Evolutionary conservation across 1,140 invertebrate species (phyloP).

Genomic region (Anagrus nilaparvatae): DNA sequence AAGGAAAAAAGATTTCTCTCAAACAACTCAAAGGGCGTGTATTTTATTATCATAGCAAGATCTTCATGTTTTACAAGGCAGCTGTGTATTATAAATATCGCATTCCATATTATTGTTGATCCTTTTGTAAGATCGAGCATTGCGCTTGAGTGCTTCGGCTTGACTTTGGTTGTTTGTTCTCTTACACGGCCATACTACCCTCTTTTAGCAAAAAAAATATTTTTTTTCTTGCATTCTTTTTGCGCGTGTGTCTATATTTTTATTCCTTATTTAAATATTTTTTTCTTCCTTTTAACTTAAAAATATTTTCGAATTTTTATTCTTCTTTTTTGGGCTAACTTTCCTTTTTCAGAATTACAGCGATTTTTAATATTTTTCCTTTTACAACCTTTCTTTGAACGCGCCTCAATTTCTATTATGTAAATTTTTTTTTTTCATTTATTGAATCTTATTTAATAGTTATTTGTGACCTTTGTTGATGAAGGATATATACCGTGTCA

Average conservation of each 20-base stretch:
- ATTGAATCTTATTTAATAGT: too few relatives aligned
- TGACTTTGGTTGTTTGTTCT: conserved; percentile 32
- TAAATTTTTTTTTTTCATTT: too few relatives aligned
- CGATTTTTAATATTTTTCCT: conserved; percentile 29
- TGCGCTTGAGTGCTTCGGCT: conserved; percentile 23
- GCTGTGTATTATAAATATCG: conserved; percentile 38
- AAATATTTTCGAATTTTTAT: too few relatives aligned
- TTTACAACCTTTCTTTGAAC: too few relatives aligned
- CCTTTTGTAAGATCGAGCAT: conserved; percentile 28
- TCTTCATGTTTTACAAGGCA: conserved; percentile 41
- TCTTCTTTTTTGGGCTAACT: conserved; percentile 32
- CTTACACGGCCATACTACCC: conserved; percentile 18
- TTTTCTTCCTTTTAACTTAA: not conserved
- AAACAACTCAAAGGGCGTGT: conserved; percentile 23
- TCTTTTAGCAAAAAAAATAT: conserved; percentile 12
- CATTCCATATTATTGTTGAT: conserved; percentile 34
- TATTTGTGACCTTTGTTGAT: too few relatives aligned
- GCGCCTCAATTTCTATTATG: too few relatives aligned
- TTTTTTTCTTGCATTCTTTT: not conserved
- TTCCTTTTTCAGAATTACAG: conserved; percentile 28
- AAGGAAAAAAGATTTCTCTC: too few relatives aligned
- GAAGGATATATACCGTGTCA: too few relatives aligned
- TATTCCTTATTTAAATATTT: not conserved
- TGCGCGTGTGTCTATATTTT: conserved; percentile 13
- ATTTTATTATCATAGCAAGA: conserved; percentile 37